These are phyloP conservation scores for Gouania willdenowi DNA, from an alignment of 2,797 vertebrate species.

Conservation along the genomic window DNA sequence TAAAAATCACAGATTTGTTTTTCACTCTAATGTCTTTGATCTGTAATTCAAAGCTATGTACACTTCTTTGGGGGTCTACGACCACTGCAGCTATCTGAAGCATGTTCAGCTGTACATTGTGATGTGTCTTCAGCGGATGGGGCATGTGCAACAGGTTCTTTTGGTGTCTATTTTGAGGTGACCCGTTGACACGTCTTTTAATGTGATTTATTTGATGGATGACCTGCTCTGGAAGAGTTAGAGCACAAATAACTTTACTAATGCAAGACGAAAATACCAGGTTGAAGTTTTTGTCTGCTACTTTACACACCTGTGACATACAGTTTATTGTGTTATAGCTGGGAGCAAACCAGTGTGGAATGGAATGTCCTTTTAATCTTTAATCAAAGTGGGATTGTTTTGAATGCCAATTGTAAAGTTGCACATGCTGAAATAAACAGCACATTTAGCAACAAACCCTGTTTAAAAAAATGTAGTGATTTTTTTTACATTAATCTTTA, in stretches of 20 bases:
- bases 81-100: constrained; percentile 21
- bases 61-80: not conserved
- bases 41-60: not conserved
- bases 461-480: no score
- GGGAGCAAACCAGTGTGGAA: no score
- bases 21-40: not conserved
- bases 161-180: constrained; percentile 66
- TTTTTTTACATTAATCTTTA: no score
- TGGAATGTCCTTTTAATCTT: no score
- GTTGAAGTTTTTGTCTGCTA: constrained; percentile 38
- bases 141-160: constrained; percentile 65
- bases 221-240: constrained; percentile 56
- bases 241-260: constrained; percentile 66
- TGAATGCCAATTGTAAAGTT: no score
- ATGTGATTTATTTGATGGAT: constrained; percentile 68
- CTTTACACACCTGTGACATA: no score
- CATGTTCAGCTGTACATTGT: constrained; percentile 43
- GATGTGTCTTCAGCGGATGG: constrained; percentile 53
- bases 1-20: no score
- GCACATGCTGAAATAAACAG: no score
- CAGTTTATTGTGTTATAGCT: no score
- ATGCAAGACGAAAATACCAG: constrained; percentile 35
- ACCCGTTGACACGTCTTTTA: constrained; percentile 66
- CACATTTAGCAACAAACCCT: no score
- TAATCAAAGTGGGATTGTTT: no score